Percentiles rank a stretch among this genome's conserved stretches.
These are phyloP conservation scores for Oscheius sp. DNA, from an alignment of 2,888 invertebrate species.

Conservation along the genomic window DNA sequence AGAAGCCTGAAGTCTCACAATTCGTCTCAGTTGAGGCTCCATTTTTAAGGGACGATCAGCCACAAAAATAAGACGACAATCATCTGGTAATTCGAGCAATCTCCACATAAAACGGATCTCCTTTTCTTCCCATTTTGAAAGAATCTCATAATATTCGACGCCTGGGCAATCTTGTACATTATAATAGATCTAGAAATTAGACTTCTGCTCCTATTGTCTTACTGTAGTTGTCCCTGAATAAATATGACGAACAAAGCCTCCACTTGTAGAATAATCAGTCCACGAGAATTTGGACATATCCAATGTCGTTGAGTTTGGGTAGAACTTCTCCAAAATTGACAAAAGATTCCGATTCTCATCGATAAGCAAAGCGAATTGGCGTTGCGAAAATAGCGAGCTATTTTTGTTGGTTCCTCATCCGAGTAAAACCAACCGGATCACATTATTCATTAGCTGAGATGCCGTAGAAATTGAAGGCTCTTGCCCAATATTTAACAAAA, in stretches of 20 bases:
- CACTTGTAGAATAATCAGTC: constrained; percentile 18
- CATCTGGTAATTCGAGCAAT: constrained; percentile 40
- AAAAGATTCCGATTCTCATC: constrained; percentile 29
- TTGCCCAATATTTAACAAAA: constrained; percentile 12
- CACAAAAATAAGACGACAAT: constrained; percentile 42
- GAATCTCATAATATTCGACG: constrained; percentile 43
- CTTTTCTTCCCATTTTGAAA: constrained; percentile 28
- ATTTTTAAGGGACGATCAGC: constrained; percentile 24
- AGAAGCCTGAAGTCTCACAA: constrained; percentile 24
- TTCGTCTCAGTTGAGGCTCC: constrained; percentile 39
- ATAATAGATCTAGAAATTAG: constrained; percentile 33
- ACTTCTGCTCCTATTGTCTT: background rate
- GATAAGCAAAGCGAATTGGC: constrained; percentile 37
- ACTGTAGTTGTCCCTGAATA: constrained; percentile 44
- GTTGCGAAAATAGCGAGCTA: constrained; percentile 22
- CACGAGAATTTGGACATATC: constrained; percentile 36
- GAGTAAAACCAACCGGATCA: constrained; percentile 17
- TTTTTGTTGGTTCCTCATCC: too few relatives aligned
- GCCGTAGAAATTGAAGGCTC: constrained; percentile 32
- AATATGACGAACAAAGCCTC: constrained; percentile 33
- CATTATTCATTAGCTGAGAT: constrained; percentile 31
- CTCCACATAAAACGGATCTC: constrained; percentile 14
- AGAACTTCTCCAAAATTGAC: constrained; percentile 24
- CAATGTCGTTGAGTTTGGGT: constrained; percentile 34
- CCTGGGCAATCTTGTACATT: constrained; percentile 34